phyloP scores from a whole-genome alignment of 30 jellyfish, hydroid and myxozoan species.

The Sanderia malayensis region DNA sequence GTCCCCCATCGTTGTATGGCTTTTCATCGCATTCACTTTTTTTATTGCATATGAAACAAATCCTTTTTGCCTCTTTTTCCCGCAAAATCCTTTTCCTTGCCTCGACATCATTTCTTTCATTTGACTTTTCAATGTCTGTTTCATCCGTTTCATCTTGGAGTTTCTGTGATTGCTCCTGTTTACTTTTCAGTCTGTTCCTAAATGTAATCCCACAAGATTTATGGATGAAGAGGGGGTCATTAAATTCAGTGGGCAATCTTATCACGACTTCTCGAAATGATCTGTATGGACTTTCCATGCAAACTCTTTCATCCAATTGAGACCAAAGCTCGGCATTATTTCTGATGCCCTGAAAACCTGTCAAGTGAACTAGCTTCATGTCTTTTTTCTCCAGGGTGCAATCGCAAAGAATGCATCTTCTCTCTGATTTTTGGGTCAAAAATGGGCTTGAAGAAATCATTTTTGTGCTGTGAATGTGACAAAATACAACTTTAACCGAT shows the following conservation, averaged over 20 bases:
- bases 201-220: slow-evolving; percentile 43
- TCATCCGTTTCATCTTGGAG: slow-evolving; percentile 24
- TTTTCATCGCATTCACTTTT: slow-evolving; percentile 40
- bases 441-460: slow-evolving; percentile 23
- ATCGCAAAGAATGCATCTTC: slow-evolving; percentile 37
- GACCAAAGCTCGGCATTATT: slow-evolving; percentile 41
- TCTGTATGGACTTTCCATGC: slow-evolving; percentile 38
- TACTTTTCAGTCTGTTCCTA: slow-evolving; percentile 34
- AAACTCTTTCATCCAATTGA: slow-evolving; percentile 19
- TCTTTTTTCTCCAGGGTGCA: slow-evolving; percentile 25
- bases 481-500: slow-evolving; percentile 7
- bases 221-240: slow-evolving; percentile 24
- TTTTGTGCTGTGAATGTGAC: slow-evolving; percentile 13
- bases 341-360: slow-evolving; percentile 46
- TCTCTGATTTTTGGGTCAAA: slow-evolving; percentile 14
- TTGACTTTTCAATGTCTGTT: slow-evolving; percentile 12
- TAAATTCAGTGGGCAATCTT: slow-evolving; percentile 42
- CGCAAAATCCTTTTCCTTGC: slow-evolving; percentile 34
- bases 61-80: slow-evolving; percentile 31
- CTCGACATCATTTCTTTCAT: background rate
- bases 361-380: slow-evolving; percentile 22
- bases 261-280: slow-evolving; percentile 40
- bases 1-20: slow-evolving; percentile 43
- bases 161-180: slow-evolving; percentile 44
- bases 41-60: slow-evolving; percentile 27